A percentile compares a stretch with the other conserved stretches of the same genome.
Evolutionary conservation across 1,140 invertebrate species (phyloP).

Genomic region (Drosophila tani): DNA sequence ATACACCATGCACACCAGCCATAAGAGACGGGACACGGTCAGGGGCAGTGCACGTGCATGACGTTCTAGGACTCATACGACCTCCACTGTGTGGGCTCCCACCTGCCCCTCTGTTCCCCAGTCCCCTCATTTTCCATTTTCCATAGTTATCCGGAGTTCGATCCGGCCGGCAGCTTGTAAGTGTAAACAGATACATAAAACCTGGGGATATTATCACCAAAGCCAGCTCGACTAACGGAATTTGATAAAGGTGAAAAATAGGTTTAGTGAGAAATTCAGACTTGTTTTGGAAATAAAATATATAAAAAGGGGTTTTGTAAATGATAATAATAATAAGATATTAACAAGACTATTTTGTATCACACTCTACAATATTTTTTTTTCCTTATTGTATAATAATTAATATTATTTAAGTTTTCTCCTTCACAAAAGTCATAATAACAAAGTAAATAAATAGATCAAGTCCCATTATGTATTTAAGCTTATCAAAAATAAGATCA

Average conservation of each 20-base stretch:
- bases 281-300: too few species aligned
- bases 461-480: too few species aligned
- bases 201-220: constrained; percentile 13
- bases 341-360: not conserved
- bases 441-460: too few species aligned
- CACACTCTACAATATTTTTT: too few species aligned
- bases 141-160: constrained; percentile 27
- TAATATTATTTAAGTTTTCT: too few species aligned
- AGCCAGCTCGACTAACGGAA: not conserved
- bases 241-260: not conserved
- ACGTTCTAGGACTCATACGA: constrained; percentile 24
- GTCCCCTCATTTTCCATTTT: constrained; percentile 10
- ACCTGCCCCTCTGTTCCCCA: too few species aligned
- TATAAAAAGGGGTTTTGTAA: too few species aligned
- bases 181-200: constrained; percentile 76
- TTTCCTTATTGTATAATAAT: too few species aligned
- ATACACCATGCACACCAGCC: constrained; percentile 42
- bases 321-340: not conserved
- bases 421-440: too few species aligned
- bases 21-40: constrained; percentile 6
- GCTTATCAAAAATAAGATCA: not conserved
- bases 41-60: constrained; percentile 32
- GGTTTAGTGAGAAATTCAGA: not conserved
- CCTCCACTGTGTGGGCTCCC: not conserved
- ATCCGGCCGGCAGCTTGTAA: constrained; percentile 64